Base-by-base conservation (phyloP, 2,888 invertebrate species). In the Eupithecia insigniata region DNA sequence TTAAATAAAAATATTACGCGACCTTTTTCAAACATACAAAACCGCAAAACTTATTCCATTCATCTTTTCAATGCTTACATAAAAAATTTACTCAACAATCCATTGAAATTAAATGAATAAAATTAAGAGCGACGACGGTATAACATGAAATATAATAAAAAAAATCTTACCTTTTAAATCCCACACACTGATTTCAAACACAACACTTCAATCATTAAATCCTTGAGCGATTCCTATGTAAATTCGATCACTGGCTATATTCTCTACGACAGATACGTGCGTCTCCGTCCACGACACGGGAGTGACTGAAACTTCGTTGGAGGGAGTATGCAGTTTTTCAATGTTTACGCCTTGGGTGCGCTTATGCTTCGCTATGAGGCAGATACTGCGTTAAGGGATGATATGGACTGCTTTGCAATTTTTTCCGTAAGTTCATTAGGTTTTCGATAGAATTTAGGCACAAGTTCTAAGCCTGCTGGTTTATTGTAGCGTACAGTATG, bases 191-290 rank as follows among this genome's bases (percentile, higher is more conserved):
- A 67, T 72, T 76, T 76, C 77, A 73, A 66, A 72, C 74, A 77
- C 79, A 72, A 64, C 73, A 79, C 73, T 76, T 69, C 66, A 77
- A 73, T 74, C 75, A 78, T 69, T 72, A 67, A 72, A 72, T 75
- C 70, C 75, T 76, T 75, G 70, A 73, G 77, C 72, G 67, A 75
- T 76, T 70, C 76, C 62, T 74, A 75, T 78, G 76, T 75, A 73
- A 79, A 77, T 78, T 78, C 70, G 77, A 76, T 78, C 76, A 76
- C 75, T 78, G 26, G 55, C 51, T 78, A 74, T 75, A 78, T 78
- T 80, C 74, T 18, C 12, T 30, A 55, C 61, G 67, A 39, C 68
- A 16, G 58, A 69, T 67, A 71, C 80, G 75, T 77, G 77, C 76
- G 75, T 10, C 36, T 10, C 58, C 28, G 18, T 43, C 22, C 67